These are phyloP conservation scores for Desmodus rotundus DNA, from an alignment of 2,113 vertebrate species.

Conservation along the genomic window DNA sequence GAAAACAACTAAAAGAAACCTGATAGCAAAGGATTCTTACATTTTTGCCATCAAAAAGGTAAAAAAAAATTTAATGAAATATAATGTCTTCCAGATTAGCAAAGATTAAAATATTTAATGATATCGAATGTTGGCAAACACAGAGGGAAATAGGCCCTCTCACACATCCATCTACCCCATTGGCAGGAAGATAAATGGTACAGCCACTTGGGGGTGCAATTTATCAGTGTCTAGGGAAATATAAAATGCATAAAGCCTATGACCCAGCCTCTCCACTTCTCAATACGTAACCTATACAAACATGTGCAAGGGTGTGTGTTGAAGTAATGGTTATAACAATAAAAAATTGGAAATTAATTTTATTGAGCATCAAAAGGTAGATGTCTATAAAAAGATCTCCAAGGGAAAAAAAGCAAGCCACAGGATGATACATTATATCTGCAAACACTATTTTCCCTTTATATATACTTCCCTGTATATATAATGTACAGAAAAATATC, in stretches of 20 bases:
- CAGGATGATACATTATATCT: background rate
- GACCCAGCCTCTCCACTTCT: background rate
- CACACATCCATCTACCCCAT: background rate
- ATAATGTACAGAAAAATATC: slow-evolving; percentile 8
- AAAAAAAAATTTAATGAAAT: background rate
- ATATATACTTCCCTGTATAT: background rate
- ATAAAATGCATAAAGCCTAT: background rate
- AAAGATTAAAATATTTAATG: slow-evolving; percentile 26
- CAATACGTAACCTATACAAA: background rate
- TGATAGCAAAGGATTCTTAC: slow-evolving; percentile 4
- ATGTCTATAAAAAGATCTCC: background rate
- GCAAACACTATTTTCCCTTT: background rate
- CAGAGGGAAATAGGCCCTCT: background rate
- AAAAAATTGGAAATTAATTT: background rate
- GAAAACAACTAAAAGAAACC: slow-evolving; percentile 7
- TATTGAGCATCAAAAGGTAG: background rate
- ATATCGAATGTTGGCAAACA: background rate
- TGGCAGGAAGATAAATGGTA: background rate
- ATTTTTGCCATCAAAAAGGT: slow-evolving; percentile 20
- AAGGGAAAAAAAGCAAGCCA: background rate
- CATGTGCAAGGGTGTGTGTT: background rate
- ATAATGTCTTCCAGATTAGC: background rate
- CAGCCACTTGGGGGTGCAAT: background rate
- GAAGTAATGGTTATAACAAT: background rate
- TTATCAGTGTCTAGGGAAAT: slow-evolving; percentile 14